Evolutionary conservation across 1,140 invertebrate species (phyloP).

Genomic region (Lordiphosa mommai): DNA sequence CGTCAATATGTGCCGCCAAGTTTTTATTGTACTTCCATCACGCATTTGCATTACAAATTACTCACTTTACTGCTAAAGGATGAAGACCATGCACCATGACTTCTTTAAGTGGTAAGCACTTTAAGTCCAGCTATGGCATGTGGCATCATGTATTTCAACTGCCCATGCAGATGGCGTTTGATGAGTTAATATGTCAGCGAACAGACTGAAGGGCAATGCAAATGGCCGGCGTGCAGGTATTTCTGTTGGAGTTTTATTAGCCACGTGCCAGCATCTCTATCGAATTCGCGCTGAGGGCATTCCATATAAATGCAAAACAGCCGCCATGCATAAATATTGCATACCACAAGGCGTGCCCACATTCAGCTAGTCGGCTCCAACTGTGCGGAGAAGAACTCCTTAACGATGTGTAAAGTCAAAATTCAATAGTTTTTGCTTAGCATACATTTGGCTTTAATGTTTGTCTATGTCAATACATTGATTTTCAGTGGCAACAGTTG

Average conservation of each 20-base stretch:
- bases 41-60: constrained; percentile 62
- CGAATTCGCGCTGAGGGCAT: constrained; percentile 29
- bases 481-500: constrained; percentile 50
- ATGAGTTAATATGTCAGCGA: constrained; percentile 54
- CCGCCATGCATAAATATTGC: constrained; percentile 41
- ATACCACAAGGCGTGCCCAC: background rate
- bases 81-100: background rate
- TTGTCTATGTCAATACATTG: constrained; percentile 1
- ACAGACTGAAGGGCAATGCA: constrained; percentile 20
- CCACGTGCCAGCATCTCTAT: constrained; percentile 49
- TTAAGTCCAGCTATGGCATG: constrained; percentile 26
- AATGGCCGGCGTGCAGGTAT: constrained; percentile 26
- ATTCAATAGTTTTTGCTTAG: no score
- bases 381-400: no score
- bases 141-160: constrained; percentile 40
- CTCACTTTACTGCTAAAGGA: background rate
- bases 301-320: constrained; percentile 69
- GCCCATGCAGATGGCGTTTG: constrained; percentile 36
- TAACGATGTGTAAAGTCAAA: no score
- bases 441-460: constrained; percentile 7
- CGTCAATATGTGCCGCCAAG: constrained; percentile 49
- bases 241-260: constrained; percentile 52
- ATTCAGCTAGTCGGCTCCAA: background rate
- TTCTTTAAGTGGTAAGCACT: background rate
- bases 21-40: constrained; percentile 20